A percentile compares a stretch with the other conserved stretches of the same genome.
Evolutionary conservation across 1,140 invertebrate species (phyloP).

Genomic region (Leucophenga varia): DNA sequence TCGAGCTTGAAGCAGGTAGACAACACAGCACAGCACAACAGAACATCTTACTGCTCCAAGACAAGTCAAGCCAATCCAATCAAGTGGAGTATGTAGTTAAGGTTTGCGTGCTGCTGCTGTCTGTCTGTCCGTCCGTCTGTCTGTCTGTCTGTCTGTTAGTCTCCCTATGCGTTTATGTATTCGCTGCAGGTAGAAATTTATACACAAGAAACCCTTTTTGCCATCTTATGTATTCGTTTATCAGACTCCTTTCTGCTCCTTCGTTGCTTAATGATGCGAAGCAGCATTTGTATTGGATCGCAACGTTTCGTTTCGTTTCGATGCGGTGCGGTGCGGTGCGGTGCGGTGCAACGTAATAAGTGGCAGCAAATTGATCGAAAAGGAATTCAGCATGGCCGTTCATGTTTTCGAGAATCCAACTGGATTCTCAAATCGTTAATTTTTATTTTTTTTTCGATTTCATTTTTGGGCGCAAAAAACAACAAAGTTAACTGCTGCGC

Average conservation of each 20-base stretch:
- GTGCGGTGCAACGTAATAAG: background rate
- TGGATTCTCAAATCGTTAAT: background rate
- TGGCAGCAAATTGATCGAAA: conserved; percentile 9
- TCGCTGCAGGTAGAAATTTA: background rate
- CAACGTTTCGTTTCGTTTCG: no score
- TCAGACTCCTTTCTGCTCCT: conserved; percentile 5
- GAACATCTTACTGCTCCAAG: no score
- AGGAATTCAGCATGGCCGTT: conserved; percentile 54
- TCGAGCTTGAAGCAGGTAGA: conserved; percentile 18
- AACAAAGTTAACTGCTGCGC: no score
- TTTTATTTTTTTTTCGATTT: background rate
- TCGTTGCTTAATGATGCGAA: background rate
- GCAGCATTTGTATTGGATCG: no score
- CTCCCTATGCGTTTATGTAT: background rate
- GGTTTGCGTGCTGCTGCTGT: conserved; percentile 22
- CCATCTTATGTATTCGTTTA: conserved; percentile 41
- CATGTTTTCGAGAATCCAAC: conserved; percentile 12
- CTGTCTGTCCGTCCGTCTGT: conserved; percentile 3
- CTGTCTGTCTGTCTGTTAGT: no score
- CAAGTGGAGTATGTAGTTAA: conserved; percentile 43
- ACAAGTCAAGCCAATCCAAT: conserved; percentile 29
- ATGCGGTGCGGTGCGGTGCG: background rate
- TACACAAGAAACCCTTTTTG: conserved; percentile 15
- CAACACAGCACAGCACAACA: no score
- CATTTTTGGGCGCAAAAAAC: no score